Conservation (phyloP, 2,113 vertebrate genomes). For the Caretta caretta region DNA sequence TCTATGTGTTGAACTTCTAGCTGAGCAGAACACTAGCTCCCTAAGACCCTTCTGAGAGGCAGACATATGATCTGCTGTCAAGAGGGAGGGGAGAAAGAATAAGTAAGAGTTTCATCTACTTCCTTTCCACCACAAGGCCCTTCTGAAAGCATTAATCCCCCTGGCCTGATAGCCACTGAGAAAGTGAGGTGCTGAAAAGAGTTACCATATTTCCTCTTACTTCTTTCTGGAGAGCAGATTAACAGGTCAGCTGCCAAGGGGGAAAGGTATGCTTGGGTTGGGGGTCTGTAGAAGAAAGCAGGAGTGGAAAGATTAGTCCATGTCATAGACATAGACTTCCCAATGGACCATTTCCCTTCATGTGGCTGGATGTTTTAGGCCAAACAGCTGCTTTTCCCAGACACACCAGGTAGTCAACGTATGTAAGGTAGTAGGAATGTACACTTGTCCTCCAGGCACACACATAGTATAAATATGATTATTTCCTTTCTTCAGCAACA, state of each 20-base stretch:
- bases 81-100: neutral
- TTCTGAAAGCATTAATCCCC: neutral
- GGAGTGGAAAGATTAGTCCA: rapidly evolving
- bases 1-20: neutral
- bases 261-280: neutral
- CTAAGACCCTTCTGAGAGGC: neutral
- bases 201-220: neutral
- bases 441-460: rapidly evolving
- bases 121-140: neutral
- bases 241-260: neutral
- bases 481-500: neutral
- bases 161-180: neutral
- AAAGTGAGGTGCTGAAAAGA: neutral
- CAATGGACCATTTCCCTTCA: neutral
- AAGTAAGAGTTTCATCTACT: neutral
- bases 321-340: neutral
- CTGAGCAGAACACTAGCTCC: neutral
- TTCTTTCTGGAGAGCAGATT: neutral
- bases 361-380: neutral
- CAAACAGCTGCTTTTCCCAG: neutral
- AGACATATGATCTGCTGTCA: neutral
- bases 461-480: rapidly evolving
- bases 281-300: neutral
- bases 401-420: rapidly evolving
- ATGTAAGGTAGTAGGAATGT: neutral